Evolutionary conservation across 2,888 invertebrate genomes (phyloP), one percentile per base, ranked within the genome.

Genomic region (Drosophila buzzatii): DNA sequence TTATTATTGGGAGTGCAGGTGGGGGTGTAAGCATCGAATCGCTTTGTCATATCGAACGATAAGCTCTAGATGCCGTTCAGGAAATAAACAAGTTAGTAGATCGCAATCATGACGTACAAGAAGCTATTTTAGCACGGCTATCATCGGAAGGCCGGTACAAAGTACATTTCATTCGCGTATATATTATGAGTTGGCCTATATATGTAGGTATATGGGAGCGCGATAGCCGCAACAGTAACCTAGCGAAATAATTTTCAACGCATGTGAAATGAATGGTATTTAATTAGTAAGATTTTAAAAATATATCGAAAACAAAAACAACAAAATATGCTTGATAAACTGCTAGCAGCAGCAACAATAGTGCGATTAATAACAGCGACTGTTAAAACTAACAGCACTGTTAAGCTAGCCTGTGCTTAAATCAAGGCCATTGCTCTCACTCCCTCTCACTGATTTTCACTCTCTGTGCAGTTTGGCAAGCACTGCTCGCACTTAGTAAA

Each of bases 201-300:
- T 49, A 16, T 16, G 16, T 44, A 14, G 2, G 14, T 10, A 27
- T n/a, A 23, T 27, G n/a, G 18, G 33, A 18, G 20, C 12, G n/a
- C 60, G 42, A 49, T 61, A 58, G 31, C 39, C 33, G 16, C n/a
- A 41, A 23, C 41, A 47, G 27, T 35, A 49, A 62, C 6, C 37
- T 41, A 37, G 33, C 65, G 84, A 87, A 87, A 85, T 62, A 41
- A 39, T 56, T 57, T 47, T 52, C 47, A 72, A 45, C 42, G 55
- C 18, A 20, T 35, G 31, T 51, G 90, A 81, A 89, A 89, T 89
- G 52, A 86, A 89, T 84, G 51, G 62, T 52, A 47, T 64, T 61
- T 47, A 76, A 87, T 84, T 87, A 87, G 85, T 85, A 84, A 87
- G 66, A 47, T 56, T 61, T 63, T 73, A 70, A 66, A 87, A 81